Conservation (phyloP, 2,113 vertebrate genomes). For the Odontophorus gujanensis region DNA sequence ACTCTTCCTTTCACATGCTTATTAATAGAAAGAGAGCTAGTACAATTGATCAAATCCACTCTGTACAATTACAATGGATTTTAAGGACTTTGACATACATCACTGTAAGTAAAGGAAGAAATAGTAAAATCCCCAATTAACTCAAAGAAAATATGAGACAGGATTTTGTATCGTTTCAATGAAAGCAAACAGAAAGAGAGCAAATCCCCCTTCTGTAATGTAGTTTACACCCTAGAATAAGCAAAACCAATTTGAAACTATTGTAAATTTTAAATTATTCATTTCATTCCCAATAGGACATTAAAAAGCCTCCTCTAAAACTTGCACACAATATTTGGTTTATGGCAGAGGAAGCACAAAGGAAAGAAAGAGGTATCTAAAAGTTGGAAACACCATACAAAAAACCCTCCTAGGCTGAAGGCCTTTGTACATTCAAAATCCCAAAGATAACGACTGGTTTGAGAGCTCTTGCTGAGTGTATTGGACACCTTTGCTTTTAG, state of each 20-base stretch:
- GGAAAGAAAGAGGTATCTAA: neutral
- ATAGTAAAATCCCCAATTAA: slow-evolving; percentile 69
- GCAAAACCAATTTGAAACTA: slow-evolving; percentile 42
- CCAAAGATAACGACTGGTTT: neutral
- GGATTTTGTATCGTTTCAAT: slow-evolving; percentile 61
- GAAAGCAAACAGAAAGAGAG: slow-evolving; percentile 30
- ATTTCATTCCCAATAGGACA: slow-evolving; percentile 27
- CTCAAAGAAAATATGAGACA: slow-evolving; percentile 38
- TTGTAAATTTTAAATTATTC: slow-evolving; percentile 65
- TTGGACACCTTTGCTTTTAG: neutral
- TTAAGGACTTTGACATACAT: slow-evolving; percentile 58
- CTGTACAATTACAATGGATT: slow-evolving; percentile 61
- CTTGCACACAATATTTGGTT: neutral
- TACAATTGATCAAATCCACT: slow-evolving; percentile 67
- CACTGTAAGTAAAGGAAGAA: slow-evolving; percentile 47
- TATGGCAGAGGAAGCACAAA: neutral
- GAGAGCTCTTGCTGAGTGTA: neutral
- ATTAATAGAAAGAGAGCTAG: slow-evolving; percentile 57
- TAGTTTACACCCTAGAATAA: slow-evolving; percentile 17
- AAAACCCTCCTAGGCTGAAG: neutral
- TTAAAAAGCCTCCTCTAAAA: slow-evolving; percentile 28
- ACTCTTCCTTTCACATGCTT: slow-evolving; percentile 45
- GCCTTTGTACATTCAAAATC: neutral
- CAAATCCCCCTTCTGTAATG: slow-evolving; percentile 30
- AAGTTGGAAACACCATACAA: neutral